Base-by-base conservation (phyloP, 2,113 vertebrate species). In the Tragelaphus scriptus region DNA sequence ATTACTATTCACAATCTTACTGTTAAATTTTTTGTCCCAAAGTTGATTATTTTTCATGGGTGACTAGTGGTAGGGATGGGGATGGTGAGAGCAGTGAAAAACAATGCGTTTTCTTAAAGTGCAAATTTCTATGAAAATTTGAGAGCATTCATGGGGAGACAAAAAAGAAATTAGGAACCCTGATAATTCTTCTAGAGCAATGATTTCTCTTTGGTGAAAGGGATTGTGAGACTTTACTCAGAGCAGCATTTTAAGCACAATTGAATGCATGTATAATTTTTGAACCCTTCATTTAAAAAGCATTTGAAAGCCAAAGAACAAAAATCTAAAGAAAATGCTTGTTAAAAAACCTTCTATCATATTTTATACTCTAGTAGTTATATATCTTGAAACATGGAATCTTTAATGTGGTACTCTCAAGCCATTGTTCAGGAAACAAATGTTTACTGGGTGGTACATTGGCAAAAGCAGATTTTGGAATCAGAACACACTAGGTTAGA, bases 261-360 rank as follows among this genome's bases (percentile, higher is more conserved):
- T 49, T 85, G 56, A 95, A 97, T 92, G 32, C 23, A 77, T 82
- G 84, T 58, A 3, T 68, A 75, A 90, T 90, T 96, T 95, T 88
- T 93, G 55, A 90, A 88, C 23, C 12, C n/a, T 56, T 90, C 53
- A 91, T 94, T 97, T 94, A 77, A 68, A 91, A 94, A 68, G 26
- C 59, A 80, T n/a, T 65, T 96, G 28, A 92, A 96, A 49, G 25
- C 25, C 68, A 65, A 47, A 95, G 71, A 80, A 58, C 32, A 88
- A 21, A 88, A 88, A 79, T 90, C 28, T 71, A 59, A 94, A 87
- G 47, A 15, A 96, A 81, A 71, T 75, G 30, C 12, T 88, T 58
- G 1, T 90, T 90, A 61, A 19, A 68, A 61, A 84, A 92, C 7
- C 14, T 88, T 61, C 71, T 96, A 55, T 95, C 53, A 21, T 61